These are phyloP conservation scores for Neotoxoptera formosana DNA, from an alignment of 1,140 invertebrate species.

Conservation along the genomic window DNA sequence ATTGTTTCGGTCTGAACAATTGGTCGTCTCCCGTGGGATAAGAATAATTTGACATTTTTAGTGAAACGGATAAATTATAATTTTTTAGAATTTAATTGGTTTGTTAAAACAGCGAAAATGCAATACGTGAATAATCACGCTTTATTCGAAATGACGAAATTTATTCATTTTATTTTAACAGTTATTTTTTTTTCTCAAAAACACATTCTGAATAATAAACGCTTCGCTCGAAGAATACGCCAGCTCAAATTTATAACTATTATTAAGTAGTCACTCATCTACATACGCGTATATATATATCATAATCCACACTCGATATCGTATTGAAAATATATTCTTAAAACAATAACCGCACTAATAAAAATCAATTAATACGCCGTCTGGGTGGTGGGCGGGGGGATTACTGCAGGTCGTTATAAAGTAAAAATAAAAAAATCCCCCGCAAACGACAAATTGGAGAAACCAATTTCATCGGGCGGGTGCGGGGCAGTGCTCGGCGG, in stretches of 20 bases:
- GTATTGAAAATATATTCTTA: neutral
- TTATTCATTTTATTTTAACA: neutral
- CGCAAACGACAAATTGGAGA: constrained; percentile 37
- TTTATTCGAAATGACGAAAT: neutral
- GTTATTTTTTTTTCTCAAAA: neutral
- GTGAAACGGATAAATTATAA: neutral
- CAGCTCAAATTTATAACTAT: neutral
- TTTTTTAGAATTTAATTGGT: neutral
- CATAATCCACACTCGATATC: neutral
- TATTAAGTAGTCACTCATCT: neutral
- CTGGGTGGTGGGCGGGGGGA: too few species aligned
- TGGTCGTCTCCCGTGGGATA: neutral
- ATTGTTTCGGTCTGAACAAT: neutral
- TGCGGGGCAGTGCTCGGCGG: too few species aligned
- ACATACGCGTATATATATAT: too few species aligned
- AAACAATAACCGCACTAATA: neutral
- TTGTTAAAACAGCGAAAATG: neutral
- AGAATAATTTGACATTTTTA: neutral
- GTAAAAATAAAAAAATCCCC: neutral
- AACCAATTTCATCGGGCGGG: neutral
- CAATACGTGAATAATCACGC: neutral
- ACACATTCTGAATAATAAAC: neutral
- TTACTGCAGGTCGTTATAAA: neutral
- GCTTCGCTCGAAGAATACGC: neutral
- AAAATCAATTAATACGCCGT: neutral